phyloP scores from a whole-genome alignment of 2,888 invertebrate genomes.

The Nowickia ferox region DNA sequence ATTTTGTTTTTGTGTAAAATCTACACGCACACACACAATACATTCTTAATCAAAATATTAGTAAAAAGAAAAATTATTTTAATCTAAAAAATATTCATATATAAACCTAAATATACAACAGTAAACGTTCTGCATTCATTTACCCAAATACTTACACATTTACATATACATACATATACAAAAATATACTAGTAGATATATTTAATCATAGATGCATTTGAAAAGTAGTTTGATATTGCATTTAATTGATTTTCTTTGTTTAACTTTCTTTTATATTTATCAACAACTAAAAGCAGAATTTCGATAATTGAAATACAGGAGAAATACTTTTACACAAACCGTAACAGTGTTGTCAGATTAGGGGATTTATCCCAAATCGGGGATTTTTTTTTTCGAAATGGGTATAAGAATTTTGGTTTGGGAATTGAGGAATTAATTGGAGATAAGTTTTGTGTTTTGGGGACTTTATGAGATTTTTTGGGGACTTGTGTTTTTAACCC shows the following conservation, averaged over 20 bases:
- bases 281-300: constrained; percentile 12
- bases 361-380: too few species aligned
- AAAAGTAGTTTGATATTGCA: constrained; percentile 34
- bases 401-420: too few species aligned
- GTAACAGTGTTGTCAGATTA: too few species aligned
- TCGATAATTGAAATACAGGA: neutral
- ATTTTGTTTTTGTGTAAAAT: neutral
- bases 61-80: constrained; percentile 19
- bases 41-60: constrained; percentile 20
- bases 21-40: neutral
- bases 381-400: too few species aligned
- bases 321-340: too few species aligned
- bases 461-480: too few species aligned
- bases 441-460: too few species aligned
- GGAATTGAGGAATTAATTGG: too few species aligned
- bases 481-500: too few species aligned
- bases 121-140: neutral
- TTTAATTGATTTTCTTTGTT: constrained; percentile 9
- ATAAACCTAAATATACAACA: neutral
- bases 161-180: neutral
- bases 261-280: neutral
- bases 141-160: neutral
- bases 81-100: neutral
- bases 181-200: constrained; percentile 19
- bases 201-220: constrained; percentile 29